phyloP scores from a whole-genome alignment of 1,140 invertebrate genomes.

The Amphibalanus amphitrite region DNA sequence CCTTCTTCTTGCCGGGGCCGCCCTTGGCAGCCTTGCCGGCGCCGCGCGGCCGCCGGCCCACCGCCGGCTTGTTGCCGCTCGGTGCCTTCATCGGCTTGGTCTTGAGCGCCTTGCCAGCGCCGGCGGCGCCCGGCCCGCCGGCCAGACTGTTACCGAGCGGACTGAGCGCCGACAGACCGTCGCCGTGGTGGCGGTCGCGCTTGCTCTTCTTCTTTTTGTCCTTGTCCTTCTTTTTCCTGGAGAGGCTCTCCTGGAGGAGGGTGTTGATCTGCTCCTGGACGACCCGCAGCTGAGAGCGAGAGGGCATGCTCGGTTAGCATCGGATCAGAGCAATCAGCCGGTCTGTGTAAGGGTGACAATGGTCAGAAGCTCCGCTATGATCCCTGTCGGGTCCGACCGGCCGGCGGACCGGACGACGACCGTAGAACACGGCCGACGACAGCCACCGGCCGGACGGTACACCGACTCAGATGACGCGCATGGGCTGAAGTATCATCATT shows the following conservation, averaged over 20 bases:
- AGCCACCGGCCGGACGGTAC: no score
- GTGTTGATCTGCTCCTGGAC: constrained; percentile 87
- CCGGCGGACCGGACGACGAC: no score
- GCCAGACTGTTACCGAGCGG: neutral
- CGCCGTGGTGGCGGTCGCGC: constrained; percentile 17
- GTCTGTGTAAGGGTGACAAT: no score
- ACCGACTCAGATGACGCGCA: no score
- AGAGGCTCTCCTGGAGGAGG: constrained; percentile 3
- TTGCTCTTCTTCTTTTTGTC: constrained; percentile 26
- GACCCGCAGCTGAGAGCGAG: constrained; percentile 27
- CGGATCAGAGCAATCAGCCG: no score
- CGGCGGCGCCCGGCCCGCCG: constrained; percentile 4
- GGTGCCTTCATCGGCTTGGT: constrained; percentile 8
- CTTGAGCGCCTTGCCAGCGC: constrained; percentile 4
- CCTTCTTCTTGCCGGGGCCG: constrained; percentile 23
- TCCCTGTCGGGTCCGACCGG: no score
- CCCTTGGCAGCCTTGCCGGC: constrained; percentile 21
- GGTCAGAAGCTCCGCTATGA: no score
- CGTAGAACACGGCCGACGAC: no score
- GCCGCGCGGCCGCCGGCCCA: neutral
- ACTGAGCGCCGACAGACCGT: neutral
- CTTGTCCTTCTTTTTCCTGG: constrained; percentile 47
- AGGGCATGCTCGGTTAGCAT: neutral
- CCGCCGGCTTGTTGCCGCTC: constrained; percentile 10
- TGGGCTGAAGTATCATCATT: neutral